Conservation (phyloP, 2,797 vertebrate species). For the Phalanger gymnotis region DNA sequence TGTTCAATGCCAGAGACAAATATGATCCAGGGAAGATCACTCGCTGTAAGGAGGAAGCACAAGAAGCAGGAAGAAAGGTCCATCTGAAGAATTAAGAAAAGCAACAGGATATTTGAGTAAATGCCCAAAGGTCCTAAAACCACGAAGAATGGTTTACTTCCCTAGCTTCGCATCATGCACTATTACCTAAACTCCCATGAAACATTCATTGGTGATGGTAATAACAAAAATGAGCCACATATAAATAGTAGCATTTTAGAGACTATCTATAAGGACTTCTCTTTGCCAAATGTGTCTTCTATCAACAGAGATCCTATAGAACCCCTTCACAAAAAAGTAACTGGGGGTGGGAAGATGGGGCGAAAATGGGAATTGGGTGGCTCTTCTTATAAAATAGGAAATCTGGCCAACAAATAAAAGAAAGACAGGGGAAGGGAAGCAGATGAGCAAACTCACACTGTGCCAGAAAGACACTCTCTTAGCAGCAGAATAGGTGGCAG, state of each 20-base stretch:
- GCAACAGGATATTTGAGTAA: background rate
- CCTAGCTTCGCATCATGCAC: background rate
- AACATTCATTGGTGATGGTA: background rate
- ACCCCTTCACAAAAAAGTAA: background rate
- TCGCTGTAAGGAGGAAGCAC: background rate
- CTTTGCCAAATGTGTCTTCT: background rate
- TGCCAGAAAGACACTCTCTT: constrained; percentile 33
- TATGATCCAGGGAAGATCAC: background rate
- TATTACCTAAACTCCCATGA: background rate
- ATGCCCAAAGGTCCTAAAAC: background rate
- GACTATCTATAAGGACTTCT: background rate
- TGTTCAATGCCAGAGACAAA: background rate
- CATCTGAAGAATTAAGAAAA: background rate
- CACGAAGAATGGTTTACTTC: constrained; percentile 10
- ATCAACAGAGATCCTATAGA: background rate
- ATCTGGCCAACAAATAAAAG: constrained; percentile 23
- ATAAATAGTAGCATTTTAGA: background rate
- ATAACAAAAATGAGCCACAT: background rate
- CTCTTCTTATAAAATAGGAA: constrained; percentile 35
- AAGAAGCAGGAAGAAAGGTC: background rate
- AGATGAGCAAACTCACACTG: constrained; percentile 4
- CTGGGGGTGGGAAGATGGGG: background rate
- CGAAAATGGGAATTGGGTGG: background rate
- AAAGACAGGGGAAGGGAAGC: background rate
- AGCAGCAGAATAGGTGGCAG: constrained; percentile 59